phyloP scores from a whole-genome alignment of 2,888 invertebrate genomes.

The Polymixis flavicincta region DNA sequence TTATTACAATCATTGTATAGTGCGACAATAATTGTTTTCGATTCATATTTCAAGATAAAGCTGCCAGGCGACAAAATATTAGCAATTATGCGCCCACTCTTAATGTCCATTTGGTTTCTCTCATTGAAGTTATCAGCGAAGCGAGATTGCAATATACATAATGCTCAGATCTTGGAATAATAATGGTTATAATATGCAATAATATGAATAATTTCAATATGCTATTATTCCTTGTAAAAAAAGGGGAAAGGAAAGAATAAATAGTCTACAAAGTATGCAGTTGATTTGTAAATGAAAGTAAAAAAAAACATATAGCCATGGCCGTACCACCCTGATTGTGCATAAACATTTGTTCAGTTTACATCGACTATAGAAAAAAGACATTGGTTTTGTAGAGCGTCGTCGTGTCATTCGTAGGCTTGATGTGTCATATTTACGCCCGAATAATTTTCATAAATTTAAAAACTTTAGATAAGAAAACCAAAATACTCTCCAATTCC shows the following conservation, averaged over 20 bases:
- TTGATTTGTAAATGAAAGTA: background rate
- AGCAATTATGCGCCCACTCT: slow-evolving; percentile 57
- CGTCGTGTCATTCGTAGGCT: background rate
- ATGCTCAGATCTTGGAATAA: slow-evolving; percentile 43
- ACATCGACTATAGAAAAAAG: background rate
- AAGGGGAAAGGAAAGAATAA: background rate
- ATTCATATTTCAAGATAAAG: slow-evolving; percentile 59
- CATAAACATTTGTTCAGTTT: background rate
- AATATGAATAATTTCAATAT: slow-evolving; percentile 37
- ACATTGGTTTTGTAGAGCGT: background rate
- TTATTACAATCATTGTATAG: slow-evolving; percentile 43
- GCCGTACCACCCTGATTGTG: background rate
- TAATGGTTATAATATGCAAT: slow-evolving; percentile 49
- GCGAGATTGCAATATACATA: slow-evolving; percentile 43
- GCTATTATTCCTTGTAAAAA: slow-evolving; percentile 8
- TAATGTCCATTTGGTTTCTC: slow-evolving; percentile 60
- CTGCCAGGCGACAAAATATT: slow-evolving; percentile 60
- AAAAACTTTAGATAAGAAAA: slow-evolving; percentile 22
- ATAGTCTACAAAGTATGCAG: slow-evolving; percentile 5
- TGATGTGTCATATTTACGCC: background rate
- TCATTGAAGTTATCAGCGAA: slow-evolving; percentile 50
- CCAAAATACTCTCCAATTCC: slow-evolving; percentile 21
- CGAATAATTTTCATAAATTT: slow-evolving; percentile 10
- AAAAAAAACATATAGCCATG: slow-evolving; percentile 5
- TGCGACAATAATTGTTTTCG: slow-evolving; percentile 60